Conservation (phyloP, 2,113 vertebrate species). For the Puffinus mauretanicus region DNA sequence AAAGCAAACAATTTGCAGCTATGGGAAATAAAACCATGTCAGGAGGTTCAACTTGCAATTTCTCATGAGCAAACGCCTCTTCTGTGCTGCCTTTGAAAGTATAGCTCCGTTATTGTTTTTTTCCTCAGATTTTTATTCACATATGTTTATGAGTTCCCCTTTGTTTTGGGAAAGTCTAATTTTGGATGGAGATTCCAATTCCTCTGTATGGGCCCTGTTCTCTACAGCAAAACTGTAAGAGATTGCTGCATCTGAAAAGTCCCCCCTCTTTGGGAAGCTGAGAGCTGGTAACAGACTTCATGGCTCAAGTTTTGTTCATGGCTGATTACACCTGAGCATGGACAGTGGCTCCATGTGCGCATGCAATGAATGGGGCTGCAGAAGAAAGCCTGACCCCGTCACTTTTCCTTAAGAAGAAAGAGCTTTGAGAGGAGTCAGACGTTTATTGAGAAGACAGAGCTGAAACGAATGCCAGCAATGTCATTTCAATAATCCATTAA, state of each 20-base stretch:
- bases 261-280: not conserved
- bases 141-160: not conserved
- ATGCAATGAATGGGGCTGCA: not conserved
- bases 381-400: not conserved
- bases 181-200: not conserved
- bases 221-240: not conserved
- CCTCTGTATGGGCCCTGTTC: not conserved
- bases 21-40: not conserved
- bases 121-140: not conserved
- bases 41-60: not conserved
- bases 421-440: not conserved
- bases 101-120: not conserved
- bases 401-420: not conserved
- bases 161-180: not conserved
- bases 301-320: not conserved
- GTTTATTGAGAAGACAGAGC: not conserved
- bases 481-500: slow-evolving; percentile 14
- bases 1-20: not conserved
- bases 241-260: not conserved
- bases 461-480: not conserved
- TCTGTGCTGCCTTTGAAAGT: not conserved
- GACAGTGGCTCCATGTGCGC: not conserved
- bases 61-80: not conserved
- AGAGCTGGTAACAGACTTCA: not conserved
- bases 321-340: not conserved